Evolutionary conservation across 2,797 vertebrate genomes (phyloP).

Genomic region (Chanos chanos): DNA sequence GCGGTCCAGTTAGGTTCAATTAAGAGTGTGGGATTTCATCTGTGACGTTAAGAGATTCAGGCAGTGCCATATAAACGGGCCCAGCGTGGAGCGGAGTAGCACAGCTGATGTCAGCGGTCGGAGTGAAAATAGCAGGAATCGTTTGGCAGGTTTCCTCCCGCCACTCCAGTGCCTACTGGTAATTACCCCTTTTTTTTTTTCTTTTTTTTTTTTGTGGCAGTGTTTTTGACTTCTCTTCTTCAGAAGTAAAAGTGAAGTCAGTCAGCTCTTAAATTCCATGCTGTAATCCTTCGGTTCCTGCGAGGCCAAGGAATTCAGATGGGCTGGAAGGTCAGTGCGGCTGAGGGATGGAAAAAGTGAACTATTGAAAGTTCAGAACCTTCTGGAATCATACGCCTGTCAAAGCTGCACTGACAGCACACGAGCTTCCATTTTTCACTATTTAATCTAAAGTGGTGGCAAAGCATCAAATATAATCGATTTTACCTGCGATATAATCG

Average conservation of each 20-base stretch:
- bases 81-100: constrained; percentile 13
- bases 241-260: constrained; percentile 50
- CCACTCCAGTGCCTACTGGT: constrained; percentile 43
- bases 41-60: constrained; percentile 12
- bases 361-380: constrained; percentile 26
- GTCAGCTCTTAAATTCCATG: constrained; percentile 62
- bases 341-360: constrained; percentile 50
- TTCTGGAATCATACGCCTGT: constrained; percentile 41
- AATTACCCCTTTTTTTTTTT: too few relatives aligned
- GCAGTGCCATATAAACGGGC: background rate
- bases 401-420: constrained; percentile 22
- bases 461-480: too few relatives aligned
- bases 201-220: constrained; percentile 43
- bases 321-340: constrained; percentile 43
- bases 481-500: too few relatives aligned
- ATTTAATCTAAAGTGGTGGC: background rate
- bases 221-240: constrained; percentile 43
- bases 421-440: background rate
- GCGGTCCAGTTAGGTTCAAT: background rate
- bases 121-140: constrained; percentile 54
- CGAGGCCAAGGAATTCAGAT: constrained; percentile 69
- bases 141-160: constrained; percentile 59
- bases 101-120: constrained; percentile 24
- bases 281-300: constrained; percentile 66
- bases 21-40: constrained; percentile 24